phyloP scores from a whole-genome alignment of 1,140 invertebrate species.

The Acromyrmex echinatior region DNA sequence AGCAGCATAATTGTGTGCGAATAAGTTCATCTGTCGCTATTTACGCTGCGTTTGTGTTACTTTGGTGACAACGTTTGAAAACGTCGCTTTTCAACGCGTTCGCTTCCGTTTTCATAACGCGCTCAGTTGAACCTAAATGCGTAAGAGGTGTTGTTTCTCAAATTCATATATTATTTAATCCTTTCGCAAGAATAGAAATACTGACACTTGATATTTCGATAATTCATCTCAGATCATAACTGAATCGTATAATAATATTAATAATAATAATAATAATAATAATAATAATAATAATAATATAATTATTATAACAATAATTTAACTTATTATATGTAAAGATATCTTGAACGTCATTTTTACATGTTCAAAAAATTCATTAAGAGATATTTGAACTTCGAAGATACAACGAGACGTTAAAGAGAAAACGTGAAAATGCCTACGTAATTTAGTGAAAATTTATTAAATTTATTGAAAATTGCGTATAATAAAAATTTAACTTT shows the following conservation, averaged over 20 bases:
- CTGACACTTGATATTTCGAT: conserved; percentile 2
- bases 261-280: no score
- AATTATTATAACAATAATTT: no score
- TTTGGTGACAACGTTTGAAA: neutral
- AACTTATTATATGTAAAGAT: no score
- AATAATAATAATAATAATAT: no score
- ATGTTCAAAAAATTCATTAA: neutral
- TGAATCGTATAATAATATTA: neutral
- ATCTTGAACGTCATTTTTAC: neutral
- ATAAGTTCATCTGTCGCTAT: conserved; percentile 34
- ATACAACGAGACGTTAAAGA: neutral
- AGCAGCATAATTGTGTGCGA: neutral
- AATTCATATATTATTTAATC: neutral
- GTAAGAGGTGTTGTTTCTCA: neutral
- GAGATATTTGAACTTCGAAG: neutral
- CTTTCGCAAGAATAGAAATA: neutral
- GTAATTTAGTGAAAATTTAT: no score
- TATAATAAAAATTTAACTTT: neutral
- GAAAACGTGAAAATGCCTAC: neutral
- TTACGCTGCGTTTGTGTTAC: neutral
- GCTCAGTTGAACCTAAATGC: neutral
- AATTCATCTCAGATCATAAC: neutral
- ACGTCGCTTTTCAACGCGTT: neutral
- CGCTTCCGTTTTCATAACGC: neutral
- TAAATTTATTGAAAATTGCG: neutral